These are phyloP conservation scores for Bubo blakistoni DNA, from an alignment of 2,113 vertebrate genomes.

Conservation along the genomic window DNA sequence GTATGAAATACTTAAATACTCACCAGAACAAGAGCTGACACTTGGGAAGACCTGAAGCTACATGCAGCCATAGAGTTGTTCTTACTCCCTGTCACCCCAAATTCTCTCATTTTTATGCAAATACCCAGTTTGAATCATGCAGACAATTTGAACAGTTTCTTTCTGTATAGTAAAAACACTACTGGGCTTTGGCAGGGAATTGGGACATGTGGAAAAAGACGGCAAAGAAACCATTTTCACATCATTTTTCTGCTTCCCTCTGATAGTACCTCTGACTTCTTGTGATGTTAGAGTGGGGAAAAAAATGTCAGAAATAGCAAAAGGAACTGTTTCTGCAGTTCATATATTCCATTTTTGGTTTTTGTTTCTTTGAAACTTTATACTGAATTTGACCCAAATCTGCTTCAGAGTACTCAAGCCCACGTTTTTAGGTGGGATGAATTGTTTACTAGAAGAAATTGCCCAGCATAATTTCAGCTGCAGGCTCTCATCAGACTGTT, in stretches of 20 bases:
- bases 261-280: not conserved
- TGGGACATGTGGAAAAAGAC: not conserved
- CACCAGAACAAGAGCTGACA: not conserved
- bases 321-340: not conserved
- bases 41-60: not conserved
- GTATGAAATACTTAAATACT: not conserved
- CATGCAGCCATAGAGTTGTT: not conserved
- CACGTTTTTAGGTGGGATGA: not conserved
- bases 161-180: not conserved
- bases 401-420: not conserved
- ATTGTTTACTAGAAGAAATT: not conserved
- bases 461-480: not conserved
- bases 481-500: not conserved
- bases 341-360: not conserved
- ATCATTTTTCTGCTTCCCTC: not conserved
- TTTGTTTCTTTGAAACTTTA: not conserved
- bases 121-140: not conserved
- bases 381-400: not conserved
- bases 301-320: not conserved
- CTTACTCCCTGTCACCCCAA: not conserved
- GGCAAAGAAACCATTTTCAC: not conserved
- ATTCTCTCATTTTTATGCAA: not conserved
- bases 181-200: not conserved
- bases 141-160: not conserved
- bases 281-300: not conserved